Conservation (phyloP, 2,113 vertebrate species). For the Propithecus coquereli region DNA sequence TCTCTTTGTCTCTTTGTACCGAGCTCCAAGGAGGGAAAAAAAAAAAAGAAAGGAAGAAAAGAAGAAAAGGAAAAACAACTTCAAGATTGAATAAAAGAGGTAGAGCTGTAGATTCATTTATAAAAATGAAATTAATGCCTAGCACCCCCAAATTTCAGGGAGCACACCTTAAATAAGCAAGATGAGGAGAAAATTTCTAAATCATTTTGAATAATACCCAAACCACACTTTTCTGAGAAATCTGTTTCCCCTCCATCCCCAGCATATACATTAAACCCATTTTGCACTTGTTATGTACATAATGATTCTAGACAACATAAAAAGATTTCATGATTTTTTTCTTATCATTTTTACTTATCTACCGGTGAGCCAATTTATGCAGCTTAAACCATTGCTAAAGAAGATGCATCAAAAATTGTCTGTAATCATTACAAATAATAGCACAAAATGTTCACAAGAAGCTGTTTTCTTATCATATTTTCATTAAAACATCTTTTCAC, state of each 20-base stretch:
- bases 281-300: constrained; percentile 85
- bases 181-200: constrained; percentile 82
- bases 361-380: constrained; percentile 84
- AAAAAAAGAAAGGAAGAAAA: not conserved
- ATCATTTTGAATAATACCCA: constrained; percentile 81
- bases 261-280: constrained; percentile 83
- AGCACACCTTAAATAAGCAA: constrained; percentile 79
- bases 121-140: constrained; percentile 80
- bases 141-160: constrained; percentile 79
- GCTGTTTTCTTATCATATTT: constrained; percentile 89
- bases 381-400: constrained; percentile 85
- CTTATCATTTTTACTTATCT: constrained; percentile 81
- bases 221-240: constrained; percentile 79
- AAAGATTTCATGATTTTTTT: constrained; percentile 78
- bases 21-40: constrained; percentile 45
- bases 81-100: constrained; percentile 75
- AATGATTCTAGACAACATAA: constrained; percentile 85
- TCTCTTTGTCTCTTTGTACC: constrained; percentile 78
- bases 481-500: constrained; percentile 89
- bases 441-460: constrained; percentile 84
- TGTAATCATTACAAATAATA: constrained; percentile 87
- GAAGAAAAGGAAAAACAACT: constrained; percentile 71
- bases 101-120: constrained; percentile 78
- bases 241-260: constrained; percentile 80
- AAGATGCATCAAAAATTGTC: constrained; percentile 87